Base-by-base conservation (phyloP, 2,113 vertebrate species). In the Irena cyanogastra region DNA sequence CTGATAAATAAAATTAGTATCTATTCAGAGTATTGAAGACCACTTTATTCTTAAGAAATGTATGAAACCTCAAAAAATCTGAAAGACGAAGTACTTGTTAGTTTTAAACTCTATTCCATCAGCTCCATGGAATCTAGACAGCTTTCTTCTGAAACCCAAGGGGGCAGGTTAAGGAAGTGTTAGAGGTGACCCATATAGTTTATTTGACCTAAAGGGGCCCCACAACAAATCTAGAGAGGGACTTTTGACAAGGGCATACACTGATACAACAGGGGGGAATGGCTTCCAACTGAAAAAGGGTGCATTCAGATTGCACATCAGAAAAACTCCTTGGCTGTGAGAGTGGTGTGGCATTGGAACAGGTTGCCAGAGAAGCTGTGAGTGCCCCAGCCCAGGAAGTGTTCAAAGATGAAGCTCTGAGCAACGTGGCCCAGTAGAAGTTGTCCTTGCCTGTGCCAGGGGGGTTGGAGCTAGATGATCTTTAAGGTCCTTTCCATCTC, bases 241-340 rank as follows among this genome's bases (percentile, higher is more conserved):
- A 28, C 10, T 45, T 37, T 23, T 59, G 37, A 30, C 16, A 14
- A 72, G 18, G 18, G 12, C 22, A 6, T 44, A 3, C 23, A 27
- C 9, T 37, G 27, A 44, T 11, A 65, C 22, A 23, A 37, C 13
- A 65, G 50, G 15, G 22, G 3, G 18, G 16, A 19, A 59, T 39
- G 19, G 23, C 13, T 59, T 74, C 16, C 26, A 24, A 7, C 7
- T 59, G 16, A 17, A 50, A 64, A 50, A 74, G 18, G 6, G 7
- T 28, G 11, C 0, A 0, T 45, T 66, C 59, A 20, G 19, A 21
- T 11, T 59, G 3, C 23, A 26, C n/a, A 24, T 53, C n/a, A 23
- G 23, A 37, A 82, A 35, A 59, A 52, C 30, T 17, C 7, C 33
- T 39, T 52, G 20, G 22, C 19, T 74, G 9, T 52, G 44, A 59